A percentile compares a stretch with the other conserved stretches of the same genome.
Evolutionary conservation across 2,888 invertebrate genomes (phyloP).

Genomic region (Ypsolopha sequella): DNA sequence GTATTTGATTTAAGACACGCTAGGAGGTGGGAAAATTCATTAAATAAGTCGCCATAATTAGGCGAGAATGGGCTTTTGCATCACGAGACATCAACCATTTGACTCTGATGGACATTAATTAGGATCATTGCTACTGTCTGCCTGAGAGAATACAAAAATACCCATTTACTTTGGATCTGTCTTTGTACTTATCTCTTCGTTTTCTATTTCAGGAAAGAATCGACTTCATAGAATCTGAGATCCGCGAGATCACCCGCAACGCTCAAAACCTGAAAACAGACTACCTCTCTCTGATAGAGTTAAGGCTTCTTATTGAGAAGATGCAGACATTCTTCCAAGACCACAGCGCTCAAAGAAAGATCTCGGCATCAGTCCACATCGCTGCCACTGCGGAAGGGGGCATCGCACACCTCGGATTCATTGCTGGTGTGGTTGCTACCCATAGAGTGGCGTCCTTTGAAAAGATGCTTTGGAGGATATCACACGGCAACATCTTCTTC

Average conservation of each 20-base stretch:
- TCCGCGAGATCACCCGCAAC: constrained; percentile 60
- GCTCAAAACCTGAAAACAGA: constrained; percentile 56
- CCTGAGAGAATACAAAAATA: too few relatives aligned
- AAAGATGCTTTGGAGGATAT: constrained; percentile 63
- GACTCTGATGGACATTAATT: too few relatives aligned
- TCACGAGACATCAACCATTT: too few relatives aligned
- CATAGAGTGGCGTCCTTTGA: constrained; percentile 53
- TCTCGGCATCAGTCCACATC: constrained; percentile 52
- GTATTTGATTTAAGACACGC: too few relatives aligned
- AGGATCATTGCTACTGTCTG: too few relatives aligned
- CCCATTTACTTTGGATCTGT: too few relatives aligned
- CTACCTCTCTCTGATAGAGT: constrained; percentile 49
- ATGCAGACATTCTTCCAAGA: constrained; percentile 63
- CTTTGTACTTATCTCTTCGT: constrained; percentile 1
- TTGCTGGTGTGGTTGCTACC: constrained; percentile 57
- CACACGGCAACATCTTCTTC: constrained; percentile 63
- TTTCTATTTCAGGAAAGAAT: constrained; percentile 54
- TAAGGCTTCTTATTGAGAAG: constrained; percentile 55
- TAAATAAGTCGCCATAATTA: too few relatives aligned
- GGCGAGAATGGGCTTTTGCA: too few relatives aligned
- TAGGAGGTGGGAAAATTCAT: too few relatives aligned
- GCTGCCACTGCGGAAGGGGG: constrained; percentile 42
- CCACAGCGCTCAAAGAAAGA: constrained; percentile 72
- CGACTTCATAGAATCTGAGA: constrained; percentile 64
- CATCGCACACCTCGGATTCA: constrained; percentile 54